phyloP scores from a whole-genome alignment of 2,797 vertebrate genomes.

The Sphenopsis melanotis region DNA sequence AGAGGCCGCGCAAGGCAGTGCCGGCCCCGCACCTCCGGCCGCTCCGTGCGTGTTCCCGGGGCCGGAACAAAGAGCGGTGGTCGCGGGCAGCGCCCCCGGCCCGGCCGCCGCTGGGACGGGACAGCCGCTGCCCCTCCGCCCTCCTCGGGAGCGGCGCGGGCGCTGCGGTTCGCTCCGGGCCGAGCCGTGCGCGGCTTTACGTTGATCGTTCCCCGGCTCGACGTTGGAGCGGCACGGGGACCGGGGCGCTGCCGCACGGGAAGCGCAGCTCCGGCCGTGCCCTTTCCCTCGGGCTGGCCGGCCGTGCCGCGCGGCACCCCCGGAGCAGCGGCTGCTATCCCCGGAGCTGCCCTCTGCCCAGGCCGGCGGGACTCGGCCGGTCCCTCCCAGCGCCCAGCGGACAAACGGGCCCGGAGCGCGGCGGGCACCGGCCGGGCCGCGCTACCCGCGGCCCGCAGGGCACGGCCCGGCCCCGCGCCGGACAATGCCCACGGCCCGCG shows the following conservation, averaged over 20 bases:
- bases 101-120: neutral
- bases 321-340: neutral
- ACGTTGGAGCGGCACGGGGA: neutral
- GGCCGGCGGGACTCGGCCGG: neutral
- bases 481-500: neutral
- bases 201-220: neutral
- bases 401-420: neutral
- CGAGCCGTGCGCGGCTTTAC: neutral
- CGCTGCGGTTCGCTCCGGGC: neutral
- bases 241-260: neutral
- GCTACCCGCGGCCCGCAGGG: neutral
- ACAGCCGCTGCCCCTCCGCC: neutral
- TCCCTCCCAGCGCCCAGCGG: neutral
- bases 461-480: neutral
- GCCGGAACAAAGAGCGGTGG: neutral
- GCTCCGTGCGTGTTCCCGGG: neutral
- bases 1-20: neutral
- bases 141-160: neutral
- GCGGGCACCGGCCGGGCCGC: neutral
- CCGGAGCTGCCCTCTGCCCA: neutral
- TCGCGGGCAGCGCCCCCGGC: neutral
- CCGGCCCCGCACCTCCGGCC: neutral
- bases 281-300: neutral
- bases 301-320: neutral
- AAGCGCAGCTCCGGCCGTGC: neutral